phyloP scores from a whole-genome alignment of 2,888 invertebrate genomes.

The Vanessa cardui region DNA sequence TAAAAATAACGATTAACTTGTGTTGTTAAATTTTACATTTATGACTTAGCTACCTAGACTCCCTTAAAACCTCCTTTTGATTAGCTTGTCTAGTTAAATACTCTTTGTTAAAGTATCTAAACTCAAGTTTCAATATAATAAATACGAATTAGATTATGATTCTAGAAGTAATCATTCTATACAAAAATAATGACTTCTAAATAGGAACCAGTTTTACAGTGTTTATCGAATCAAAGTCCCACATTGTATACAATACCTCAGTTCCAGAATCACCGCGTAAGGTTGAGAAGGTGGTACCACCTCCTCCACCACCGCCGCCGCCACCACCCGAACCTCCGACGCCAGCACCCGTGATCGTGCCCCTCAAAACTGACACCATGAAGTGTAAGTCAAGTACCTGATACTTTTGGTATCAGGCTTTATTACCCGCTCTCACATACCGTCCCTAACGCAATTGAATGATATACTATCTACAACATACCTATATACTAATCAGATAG shows the following conservation, averaged over 20 bases:
- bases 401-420: no score
- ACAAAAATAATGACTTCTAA: not conserved
- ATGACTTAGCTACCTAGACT: not conserved
- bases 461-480: no score
- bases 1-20: not conserved
- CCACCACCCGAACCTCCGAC: slow-evolving; percentile 56
- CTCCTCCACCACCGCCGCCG: slow-evolving; percentile 60
- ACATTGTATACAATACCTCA: slow-evolving; percentile 10
- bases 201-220: not conserved
- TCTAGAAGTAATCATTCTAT: no score
- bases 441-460: no score
- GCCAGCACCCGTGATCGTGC: slow-evolving; percentile 52
- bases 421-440: no score
- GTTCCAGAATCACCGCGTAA: slow-evolving; percentile 42
- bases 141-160: no score
- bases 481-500: no score
- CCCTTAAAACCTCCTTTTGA: no score
- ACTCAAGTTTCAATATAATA: no score
- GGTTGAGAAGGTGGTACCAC: slow-evolving; percentile 40
- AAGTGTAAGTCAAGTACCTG: slow-evolving; percentile 59
- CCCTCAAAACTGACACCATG: slow-evolving; percentile 62
- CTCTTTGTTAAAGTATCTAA: no score
- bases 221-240: not conserved
- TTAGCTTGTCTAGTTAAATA: no score
- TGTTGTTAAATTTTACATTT: not conserved